Evolutionary conservation across 2,113 vertebrate species (phyloP).

Genomic region (Pelecanus crispus): DNA sequence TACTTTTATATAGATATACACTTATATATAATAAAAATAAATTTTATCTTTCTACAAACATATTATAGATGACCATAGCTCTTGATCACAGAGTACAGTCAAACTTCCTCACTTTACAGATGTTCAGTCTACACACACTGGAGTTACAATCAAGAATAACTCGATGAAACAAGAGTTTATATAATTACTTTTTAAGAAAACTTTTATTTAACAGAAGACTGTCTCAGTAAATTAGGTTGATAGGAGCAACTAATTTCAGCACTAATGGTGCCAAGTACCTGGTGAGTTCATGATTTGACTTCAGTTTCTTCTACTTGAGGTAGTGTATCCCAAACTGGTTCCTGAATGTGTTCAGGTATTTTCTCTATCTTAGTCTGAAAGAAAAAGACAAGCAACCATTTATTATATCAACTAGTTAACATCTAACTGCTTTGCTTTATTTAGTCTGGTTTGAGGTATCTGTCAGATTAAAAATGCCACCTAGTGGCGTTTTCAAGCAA

Average conservation of each 20-base stretch:
- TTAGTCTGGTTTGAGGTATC: not conserved
- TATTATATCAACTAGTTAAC: not conserved
- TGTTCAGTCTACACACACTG: not conserved
- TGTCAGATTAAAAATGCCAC: not conserved
- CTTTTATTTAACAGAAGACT: constrained; percentile 27
- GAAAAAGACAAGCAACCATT: not conserved
- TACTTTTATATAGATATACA: not conserved
- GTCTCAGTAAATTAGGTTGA: not conserved
- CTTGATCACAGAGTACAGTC: not conserved
- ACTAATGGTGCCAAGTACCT: not conserved
- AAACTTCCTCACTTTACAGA: not conserved
- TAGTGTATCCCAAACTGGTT: constrained; percentile 83
- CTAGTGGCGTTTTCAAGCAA: not conserved
- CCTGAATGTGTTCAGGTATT: constrained; percentile 88
- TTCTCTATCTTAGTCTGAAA: constrained; percentile 84
- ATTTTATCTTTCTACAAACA: not conserved
- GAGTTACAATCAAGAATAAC: not conserved
- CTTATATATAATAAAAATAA: not conserved
- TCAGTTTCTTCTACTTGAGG: constrained; percentile 54
- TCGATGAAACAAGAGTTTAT: not conserved
- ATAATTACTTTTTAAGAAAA: not conserved
- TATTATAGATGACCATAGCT: not conserved
- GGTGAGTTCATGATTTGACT: constrained; percentile 23
- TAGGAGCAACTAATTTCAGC: not conserved
- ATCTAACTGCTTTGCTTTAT: not conserved